These are phyloP conservation scores for Glareola pratincola DNA, from an alignment of 2,113 vertebrate species.

Conservation along the genomic window DNA sequence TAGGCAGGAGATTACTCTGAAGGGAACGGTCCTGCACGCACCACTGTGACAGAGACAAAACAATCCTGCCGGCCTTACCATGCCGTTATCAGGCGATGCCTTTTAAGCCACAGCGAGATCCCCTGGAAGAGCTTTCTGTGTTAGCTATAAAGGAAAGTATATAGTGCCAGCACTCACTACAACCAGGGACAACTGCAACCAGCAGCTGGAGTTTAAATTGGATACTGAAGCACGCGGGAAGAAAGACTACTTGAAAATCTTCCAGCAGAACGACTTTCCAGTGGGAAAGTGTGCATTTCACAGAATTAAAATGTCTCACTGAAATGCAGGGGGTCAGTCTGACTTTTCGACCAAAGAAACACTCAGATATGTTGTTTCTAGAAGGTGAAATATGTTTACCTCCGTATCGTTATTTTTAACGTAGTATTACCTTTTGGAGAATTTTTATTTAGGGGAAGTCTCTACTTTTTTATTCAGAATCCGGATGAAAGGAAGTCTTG, in stretches of 20 bases:
- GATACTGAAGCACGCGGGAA: background rate
- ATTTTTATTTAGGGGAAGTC: background rate
- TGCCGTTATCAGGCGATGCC: background rate
- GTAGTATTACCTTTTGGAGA: background rate
- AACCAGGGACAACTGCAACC: background rate
- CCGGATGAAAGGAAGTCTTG: background rate
- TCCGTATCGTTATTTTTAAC: background rate
- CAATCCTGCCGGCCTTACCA: background rate
- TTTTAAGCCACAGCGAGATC: background rate
- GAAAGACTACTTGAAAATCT: conserved; percentile 31
- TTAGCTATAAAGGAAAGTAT: background rate
- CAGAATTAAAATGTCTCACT: background rate
- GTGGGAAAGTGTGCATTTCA: background rate
- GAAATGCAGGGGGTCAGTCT: background rate
- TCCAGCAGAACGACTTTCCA: conserved; percentile 30
- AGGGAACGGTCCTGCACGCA: accelerated
- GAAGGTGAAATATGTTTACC: background rate
- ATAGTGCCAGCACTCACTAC: background rate
- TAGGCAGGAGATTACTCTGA: background rate
- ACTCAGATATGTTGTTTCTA: background rate
- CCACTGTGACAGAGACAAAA: background rate
- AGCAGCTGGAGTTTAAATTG: conserved; percentile 51
- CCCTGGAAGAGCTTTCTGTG: background rate
- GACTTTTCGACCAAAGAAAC: background rate
- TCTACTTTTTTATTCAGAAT: background rate